These are phyloP conservation scores for Dasyurus viverrinus DNA, from an alignment of 2,113 vertebrate species.

Conservation along the genomic window DNA sequence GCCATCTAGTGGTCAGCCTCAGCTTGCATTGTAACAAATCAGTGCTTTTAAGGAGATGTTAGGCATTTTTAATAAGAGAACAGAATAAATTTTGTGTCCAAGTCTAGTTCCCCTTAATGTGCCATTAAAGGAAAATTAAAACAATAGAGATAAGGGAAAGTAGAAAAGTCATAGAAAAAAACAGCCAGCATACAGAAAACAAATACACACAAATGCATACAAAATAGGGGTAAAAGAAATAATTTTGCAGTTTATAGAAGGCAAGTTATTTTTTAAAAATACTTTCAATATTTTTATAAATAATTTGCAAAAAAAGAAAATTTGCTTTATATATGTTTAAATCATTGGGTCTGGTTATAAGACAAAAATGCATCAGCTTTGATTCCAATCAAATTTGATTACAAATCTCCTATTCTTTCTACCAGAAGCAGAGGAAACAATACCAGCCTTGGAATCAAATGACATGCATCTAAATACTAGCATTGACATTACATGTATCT, in stretches of 20 bases:
- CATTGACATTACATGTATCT: neutral
- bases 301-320: neutral
- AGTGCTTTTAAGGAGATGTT: neutral
- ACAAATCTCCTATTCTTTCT: too few relatives aligned
- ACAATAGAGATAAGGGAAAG: neutral
- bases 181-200: neutral
- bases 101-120: neutral
- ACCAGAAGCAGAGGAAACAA: neutral
- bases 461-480: neutral
- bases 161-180: neutral
- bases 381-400: too few relatives aligned
- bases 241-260: neutral
- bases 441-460: neutral
- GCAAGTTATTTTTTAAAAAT: neutral
- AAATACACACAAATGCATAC: neutral
- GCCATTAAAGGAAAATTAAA: neutral
- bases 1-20: neutral
- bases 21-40: neutral
- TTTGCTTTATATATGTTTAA: neutral
- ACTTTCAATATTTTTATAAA: neutral
- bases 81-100: neutral
- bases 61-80: neutral
- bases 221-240: neutral
- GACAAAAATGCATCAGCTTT: neutral
- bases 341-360: neutral